phyloP scores from a whole-genome alignment of 1,140 invertebrate genomes.

The Lerema accius region DNA sequence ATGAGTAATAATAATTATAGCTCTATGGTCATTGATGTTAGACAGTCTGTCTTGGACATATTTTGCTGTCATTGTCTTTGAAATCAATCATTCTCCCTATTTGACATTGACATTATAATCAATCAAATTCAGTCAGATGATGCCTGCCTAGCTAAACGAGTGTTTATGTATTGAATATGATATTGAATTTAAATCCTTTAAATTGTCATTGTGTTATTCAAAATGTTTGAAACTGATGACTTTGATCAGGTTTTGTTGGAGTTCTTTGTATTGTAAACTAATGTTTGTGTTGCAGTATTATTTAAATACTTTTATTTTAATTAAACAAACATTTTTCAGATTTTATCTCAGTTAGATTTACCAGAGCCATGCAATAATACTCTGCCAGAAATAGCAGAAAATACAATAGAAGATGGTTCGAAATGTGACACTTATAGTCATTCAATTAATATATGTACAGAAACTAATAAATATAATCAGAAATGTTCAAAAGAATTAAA shows the following conservation, averaged over 20 bases:
- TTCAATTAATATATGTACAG: not conserved
- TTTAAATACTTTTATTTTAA: not conserved
- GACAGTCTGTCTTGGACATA: too few relatives aligned
- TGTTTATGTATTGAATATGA: too few relatives aligned
- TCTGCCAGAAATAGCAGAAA: not conserved
- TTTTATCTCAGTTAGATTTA: constrained; percentile 69
- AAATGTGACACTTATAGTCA: not conserved
- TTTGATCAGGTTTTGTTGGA: constrained; percentile 74
- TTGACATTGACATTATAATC: too few relatives aligned
- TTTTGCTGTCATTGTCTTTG: too few relatives aligned
- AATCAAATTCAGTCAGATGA: too few relatives aligned
- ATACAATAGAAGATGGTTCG: not conserved
- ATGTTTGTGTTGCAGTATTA: not conserved
- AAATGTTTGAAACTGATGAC: constrained; percentile 75
- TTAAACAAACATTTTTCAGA: constrained; percentile 45
- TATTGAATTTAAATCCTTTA: too few relatives aligned
- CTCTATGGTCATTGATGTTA: too few relatives aligned
- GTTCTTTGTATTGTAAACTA: constrained; percentile 3
- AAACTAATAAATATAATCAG: not conserved
- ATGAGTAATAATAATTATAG: too few relatives aligned
- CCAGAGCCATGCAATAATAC: constrained; percentile 39
- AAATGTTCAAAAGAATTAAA: not conserved
- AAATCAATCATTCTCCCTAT: too few relatives aligned
- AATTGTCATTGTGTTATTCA: not conserved
- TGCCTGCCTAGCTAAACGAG: too few relatives aligned